These are phyloP conservation scores for Centropus bengalensis DNA, from an alignment of 2,113 vertebrate species.

Conservation along the genomic window DNA sequence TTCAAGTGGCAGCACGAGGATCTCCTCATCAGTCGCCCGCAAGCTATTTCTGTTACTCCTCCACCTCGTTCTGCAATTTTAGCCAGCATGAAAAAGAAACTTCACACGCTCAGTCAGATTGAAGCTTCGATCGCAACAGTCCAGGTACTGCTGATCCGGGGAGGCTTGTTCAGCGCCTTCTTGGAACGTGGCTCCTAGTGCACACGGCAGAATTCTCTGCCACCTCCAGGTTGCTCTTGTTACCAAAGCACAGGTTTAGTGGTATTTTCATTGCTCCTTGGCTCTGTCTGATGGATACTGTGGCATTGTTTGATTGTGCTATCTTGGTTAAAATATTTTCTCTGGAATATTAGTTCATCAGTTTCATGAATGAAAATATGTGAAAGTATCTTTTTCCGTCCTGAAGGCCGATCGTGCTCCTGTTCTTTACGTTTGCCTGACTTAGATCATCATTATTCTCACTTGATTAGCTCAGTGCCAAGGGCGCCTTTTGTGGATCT, in stretches of 20 bases:
- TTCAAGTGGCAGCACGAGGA: constrained; percentile 98
- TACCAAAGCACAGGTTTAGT: neutral
- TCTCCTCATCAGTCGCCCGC: constrained; percentile 87
- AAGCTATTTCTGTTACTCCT: constrained; percentile 89
- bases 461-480: neutral
- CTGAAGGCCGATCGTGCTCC: neutral
- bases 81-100: constrained; percentile 97
- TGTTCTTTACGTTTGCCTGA: neutral
- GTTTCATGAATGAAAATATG: neutral
- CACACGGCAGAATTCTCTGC: neutral
- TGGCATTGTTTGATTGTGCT: neutral
- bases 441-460: neutral
- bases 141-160: constrained; percentile 78
- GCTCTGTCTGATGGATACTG: neutral
- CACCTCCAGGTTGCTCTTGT: neutral
- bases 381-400: neutral
- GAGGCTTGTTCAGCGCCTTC: neutral
- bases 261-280: neutral
- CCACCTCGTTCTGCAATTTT: constrained; percentile 93
- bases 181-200: neutral
- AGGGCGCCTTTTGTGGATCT: neutral
- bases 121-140: constrained; percentile 89
- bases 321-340: neutral
- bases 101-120: constrained; percentile 94
- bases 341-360: neutral